Evolutionary conservation across 2,888 invertebrate species (phyloP), one percentile per base, ranked within the genome.

Genomic region (Cancer borealis): DNA sequence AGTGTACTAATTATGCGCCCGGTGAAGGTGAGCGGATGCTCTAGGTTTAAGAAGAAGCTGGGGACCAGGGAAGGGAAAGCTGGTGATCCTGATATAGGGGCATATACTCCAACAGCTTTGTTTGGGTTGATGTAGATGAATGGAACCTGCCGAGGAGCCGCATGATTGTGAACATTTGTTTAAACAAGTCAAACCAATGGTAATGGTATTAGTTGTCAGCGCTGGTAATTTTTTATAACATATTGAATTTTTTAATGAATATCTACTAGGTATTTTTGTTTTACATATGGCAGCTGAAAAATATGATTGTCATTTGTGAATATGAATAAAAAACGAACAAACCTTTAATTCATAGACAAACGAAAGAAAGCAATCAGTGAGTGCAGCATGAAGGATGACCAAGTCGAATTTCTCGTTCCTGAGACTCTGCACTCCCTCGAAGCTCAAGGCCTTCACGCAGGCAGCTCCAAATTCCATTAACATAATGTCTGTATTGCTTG

Each of bases 381-480:
- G 3, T 14, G n/a, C 21, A 12, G 21, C 47, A 12, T 79, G 73
- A 12, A 92, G 0, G 26, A 92, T 46, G 92, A 79, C 79, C 21
- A 92, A 47, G 46, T 92, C 92, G 47, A 92, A 92, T 26, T 92
- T 79, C 79, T 92, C 79, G 26, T 92, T 47, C 46, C 45, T 39
- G 79, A 92, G n/a, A 6, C 47, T 92, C 46, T 92, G 92, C 46
- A 92, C 30, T 21, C n/a, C 79, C 26, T 46, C 39, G n/a, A 17
- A 92, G 45, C 21, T 73, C 12, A 92, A 84, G 21, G 79, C 92
- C 21, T 92, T 45, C 26, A 26, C 26, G 47, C 92, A 92, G 47
- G 39, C 5, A 39, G 3, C 21, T 17, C 26, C 12, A 54, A 90
- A 6, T 0, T 14, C 4, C 8, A 30, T 8, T 0, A 49, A 4